These are phyloP conservation scores for Drosophila lacicola DNA, from an alignment of 2,888 invertebrate genomes.

Conservation along the genomic window DNA sequence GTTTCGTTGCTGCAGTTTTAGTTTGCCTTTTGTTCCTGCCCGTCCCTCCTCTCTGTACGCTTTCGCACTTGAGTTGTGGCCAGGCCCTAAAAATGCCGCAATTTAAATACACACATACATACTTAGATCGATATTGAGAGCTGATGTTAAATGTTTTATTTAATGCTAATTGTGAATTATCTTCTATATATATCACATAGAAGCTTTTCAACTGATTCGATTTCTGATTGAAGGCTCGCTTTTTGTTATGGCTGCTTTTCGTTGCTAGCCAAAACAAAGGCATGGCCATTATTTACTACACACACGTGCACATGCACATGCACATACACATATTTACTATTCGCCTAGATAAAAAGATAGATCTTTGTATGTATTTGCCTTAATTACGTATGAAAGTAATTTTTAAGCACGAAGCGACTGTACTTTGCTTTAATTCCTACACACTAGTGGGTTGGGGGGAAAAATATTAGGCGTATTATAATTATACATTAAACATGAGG, in stretches of 20 bases:
- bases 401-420: conserved; percentile 5
- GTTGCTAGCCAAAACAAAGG: conserved; percentile 69
- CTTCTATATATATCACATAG: not conserved
- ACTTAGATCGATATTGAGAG: conserved; percentile 1
- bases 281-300: conserved; percentile 25
- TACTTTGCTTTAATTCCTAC: conserved; percentile 4
- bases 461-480: too few relatives aligned
- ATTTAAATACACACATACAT: not conserved
- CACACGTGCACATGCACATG: not conserved
- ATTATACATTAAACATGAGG: too few relatives aligned
- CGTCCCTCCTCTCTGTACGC: not conserved
- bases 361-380: not conserved
- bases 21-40: conserved; percentile 24
- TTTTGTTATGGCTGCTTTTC: conserved; percentile 18
- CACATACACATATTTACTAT: too few relatives aligned
- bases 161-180: conserved; percentile 4
- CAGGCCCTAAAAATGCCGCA: conserved; percentile 5
- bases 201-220: conserved; percentile 8
- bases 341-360: too few relatives aligned
- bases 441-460: not conserved
- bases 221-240: conserved; percentile 2
- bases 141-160: not conserved
- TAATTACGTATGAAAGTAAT: not conserved
- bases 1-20: conserved; percentile 37
- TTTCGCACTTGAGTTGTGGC: not conserved